Evolutionary conservation across 2,888 invertebrate genomes (phyloP).

Genomic region (Coenonympha arcania): DNA sequence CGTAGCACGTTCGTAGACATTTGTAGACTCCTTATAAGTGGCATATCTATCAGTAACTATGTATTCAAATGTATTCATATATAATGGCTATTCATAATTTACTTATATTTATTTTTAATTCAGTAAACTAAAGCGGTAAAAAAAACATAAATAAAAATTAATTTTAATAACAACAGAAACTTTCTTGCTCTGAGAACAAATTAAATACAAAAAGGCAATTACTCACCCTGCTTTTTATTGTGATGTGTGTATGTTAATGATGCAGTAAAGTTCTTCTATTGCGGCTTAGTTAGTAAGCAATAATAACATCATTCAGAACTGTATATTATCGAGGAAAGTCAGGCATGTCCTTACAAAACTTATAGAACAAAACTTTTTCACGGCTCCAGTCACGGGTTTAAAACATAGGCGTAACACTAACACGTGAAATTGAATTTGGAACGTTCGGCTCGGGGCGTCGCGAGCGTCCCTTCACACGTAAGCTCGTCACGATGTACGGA

Average conservation of each 20-base stretch:
- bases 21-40: background rate
- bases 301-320: background rate
- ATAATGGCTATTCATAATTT: too few relatives aligned
- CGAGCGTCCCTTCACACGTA: conserved; percentile 43
- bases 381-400: conserved; percentile 14
- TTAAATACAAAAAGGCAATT: background rate
- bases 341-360: background rate
- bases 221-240: background rate
- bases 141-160: too few relatives aligned
- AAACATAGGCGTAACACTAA: conserved; percentile 18
- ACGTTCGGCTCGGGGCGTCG: conserved; percentile 23
- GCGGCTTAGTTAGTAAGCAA: background rate
- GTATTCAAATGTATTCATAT: too few relatives aligned
- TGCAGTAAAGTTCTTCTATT: background rate
- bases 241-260: too few relatives aligned
- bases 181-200: too few relatives aligned
- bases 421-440: conserved; percentile 36
- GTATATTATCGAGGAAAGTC: background rate
- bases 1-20: background rate
- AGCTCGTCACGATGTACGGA: conserved; percentile 58
- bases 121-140: too few relatives aligned
- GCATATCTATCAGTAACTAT: too few relatives aligned
- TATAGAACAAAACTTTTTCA: conserved; percentile 6
- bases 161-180: background rate
- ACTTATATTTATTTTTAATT: too few relatives aligned